A percentile compares a stretch with the other conserved stretches of the same genome.
These are phyloP conservation scores for Eupithecia exiguata DNA, from an alignment of 2,888 invertebrate species.

Conservation along the genomic window DNA sequence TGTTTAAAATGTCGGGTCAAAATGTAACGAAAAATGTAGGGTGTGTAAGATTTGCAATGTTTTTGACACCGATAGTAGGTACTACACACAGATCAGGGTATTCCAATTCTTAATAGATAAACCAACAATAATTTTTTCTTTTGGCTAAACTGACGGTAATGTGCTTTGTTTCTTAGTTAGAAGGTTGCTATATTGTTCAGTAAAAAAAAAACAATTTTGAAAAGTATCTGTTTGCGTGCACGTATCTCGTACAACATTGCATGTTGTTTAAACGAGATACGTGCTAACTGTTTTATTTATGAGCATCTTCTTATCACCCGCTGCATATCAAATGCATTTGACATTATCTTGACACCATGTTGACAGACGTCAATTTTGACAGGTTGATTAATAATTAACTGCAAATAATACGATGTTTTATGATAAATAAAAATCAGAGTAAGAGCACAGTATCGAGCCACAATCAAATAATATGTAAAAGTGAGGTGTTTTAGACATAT, in stretches of 20 bases:
- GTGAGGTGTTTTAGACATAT: slow-evolving; percentile 28
- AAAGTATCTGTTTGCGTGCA: background rate
- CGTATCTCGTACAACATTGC: too few species aligned
- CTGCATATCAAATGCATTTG: slow-evolving; percentile 33
- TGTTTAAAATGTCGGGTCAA: slow-evolving; percentile 40
- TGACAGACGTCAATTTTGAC: slow-evolving; percentile 41
- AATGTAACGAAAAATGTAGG: slow-evolving; percentile 27
- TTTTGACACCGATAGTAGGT: background rate
- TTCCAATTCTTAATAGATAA: background rate
- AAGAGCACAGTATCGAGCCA: background rate
- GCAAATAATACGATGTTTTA: slow-evolving; percentile 14
- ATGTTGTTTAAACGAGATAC: slow-evolving; percentile 5
- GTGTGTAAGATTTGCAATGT: slow-evolving; percentile 7
- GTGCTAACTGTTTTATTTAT: slow-evolving; percentile 7
- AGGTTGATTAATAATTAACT: slow-evolving; percentile 36
- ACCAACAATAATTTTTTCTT: background rate
- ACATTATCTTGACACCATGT: slow-evolving; percentile 44
- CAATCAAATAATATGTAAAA: slow-evolving; percentile 16
- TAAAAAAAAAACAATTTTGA: background rate
- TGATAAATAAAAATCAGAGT: slow-evolving; percentile 8
- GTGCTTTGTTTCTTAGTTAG: background rate
- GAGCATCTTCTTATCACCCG: background rate
- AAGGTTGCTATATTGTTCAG: background rate
- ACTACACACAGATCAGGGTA: background rate
- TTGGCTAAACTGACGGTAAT: background rate